Conservation (phyloP, 2,113 vertebrate species). For the Anhinga rufa region DNA sequence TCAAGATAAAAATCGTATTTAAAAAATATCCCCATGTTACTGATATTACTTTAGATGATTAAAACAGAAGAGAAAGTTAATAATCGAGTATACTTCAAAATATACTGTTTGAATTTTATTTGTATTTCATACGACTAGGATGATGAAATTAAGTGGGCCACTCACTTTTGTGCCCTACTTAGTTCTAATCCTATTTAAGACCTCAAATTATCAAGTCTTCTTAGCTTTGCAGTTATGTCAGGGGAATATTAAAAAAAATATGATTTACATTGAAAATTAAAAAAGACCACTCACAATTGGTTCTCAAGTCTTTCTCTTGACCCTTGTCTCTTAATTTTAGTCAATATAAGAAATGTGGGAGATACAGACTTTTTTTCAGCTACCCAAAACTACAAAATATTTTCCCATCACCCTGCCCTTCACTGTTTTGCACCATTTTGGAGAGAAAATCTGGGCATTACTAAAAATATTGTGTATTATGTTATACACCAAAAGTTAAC, state of each 20-base stretch:
- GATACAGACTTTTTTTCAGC: not conserved
- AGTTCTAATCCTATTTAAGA: not conserved
- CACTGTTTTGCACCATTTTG: not conserved
- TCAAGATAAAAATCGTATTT: constrained; percentile 30
- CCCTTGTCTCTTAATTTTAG: not conserved
- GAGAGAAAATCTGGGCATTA: not conserved
- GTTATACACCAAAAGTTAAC: not conserved
- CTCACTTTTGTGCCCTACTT: not conserved
- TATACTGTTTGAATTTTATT: not conserved
- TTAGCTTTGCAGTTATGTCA: not conserved
- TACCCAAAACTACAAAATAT: not conserved
- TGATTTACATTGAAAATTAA: not conserved
- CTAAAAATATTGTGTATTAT: not conserved
- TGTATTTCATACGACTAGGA: not conserved
- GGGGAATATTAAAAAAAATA: not conserved
- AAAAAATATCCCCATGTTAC: not conserved
- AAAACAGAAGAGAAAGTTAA: constrained; percentile 33
- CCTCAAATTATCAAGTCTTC: not conserved
- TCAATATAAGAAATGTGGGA: not conserved
- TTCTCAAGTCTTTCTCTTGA: not conserved
- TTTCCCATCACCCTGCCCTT: not conserved
- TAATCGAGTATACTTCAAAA: not conserved
- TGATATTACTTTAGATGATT: constrained; percentile 31
- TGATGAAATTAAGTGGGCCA: not conserved
- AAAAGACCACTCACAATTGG: not conserved